A percentile compares a stretch with the other conserved stretches of the same genome.
These are phyloP conservation scores for Phoenoteleia sp. DNA, from an alignment of 2,888 invertebrate genomes.

Conservation along the genomic window DNA sequence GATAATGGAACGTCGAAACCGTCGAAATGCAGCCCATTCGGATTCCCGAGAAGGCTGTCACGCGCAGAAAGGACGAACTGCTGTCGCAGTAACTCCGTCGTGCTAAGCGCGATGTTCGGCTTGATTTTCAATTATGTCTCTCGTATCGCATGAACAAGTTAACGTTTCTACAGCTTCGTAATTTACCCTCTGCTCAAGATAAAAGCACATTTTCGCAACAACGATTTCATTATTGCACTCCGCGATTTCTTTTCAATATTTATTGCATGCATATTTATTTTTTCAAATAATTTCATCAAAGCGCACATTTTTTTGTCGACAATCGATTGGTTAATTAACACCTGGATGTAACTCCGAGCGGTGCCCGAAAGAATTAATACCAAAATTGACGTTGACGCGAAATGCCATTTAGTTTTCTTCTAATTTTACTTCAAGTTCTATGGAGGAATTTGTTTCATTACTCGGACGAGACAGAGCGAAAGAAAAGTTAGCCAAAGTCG, in stretches of 20 bases:
- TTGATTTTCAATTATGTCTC: slow-evolving; percentile 65
- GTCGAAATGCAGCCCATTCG: slow-evolving; percentile 54
- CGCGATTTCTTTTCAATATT: not conserved
- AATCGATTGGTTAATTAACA: not conserved
- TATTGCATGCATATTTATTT: not conserved
- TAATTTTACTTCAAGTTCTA: slow-evolving; percentile 23
- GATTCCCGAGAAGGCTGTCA: slow-evolving; percentile 52
- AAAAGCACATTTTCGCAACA: slow-evolving; percentile 39
- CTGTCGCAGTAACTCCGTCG: slow-evolving; percentile 39
- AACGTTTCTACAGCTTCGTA: slow-evolving; percentile 40
- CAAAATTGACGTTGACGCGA: slow-evolving; percentile 1
- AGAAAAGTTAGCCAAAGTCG: slow-evolving; percentile 20
- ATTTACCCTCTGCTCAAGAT: slow-evolving; percentile 32
- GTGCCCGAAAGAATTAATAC: not conserved
- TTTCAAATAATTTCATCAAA: not conserved
- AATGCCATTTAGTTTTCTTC: slow-evolving; percentile 29
- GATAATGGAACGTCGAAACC: slow-evolving; percentile 61
- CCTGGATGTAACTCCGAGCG: not conserved
- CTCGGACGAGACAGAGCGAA: not conserved
- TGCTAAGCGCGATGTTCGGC: slow-evolving; percentile 43
- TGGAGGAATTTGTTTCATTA: slow-evolving; percentile 33
- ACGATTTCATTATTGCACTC: slow-evolving; percentile 9
- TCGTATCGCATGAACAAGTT: slow-evolving; percentile 26
- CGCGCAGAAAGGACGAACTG: slow-evolving; percentile 51
- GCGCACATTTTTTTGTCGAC: not conserved